Percentiles rank a stretch among this genome's conserved stretches.
Evolutionary conservation across 1,140 invertebrate species (phyloP).

Genomic region (Oedothorax gibbosus): DNA sequence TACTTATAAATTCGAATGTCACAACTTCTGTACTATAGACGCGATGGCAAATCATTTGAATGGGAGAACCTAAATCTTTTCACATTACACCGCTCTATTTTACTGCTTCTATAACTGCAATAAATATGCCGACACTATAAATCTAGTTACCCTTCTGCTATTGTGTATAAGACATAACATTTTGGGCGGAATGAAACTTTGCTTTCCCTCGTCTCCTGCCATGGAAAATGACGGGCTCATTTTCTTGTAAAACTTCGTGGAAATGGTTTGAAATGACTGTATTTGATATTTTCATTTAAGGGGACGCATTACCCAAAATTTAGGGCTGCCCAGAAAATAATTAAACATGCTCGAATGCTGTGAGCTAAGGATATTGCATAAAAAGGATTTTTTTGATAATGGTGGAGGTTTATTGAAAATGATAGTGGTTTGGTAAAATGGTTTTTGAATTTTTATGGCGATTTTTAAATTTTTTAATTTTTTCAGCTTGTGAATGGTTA

Average conservation of each 20-base stretch:
- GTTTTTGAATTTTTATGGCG: too few species aligned
- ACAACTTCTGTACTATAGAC: conserved; percentile 2
- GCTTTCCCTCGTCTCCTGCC: conserved; percentile 20
- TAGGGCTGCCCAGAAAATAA: too few species aligned
- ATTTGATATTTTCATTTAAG: too few species aligned
- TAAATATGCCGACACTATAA: conserved; percentile 60
- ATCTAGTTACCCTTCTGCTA: conserved; percentile 45
- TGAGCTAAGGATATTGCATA: too few species aligned
- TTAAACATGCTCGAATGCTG: too few species aligned
- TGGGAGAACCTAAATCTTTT: conserved; percentile 53
- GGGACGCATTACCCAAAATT: too few species aligned
- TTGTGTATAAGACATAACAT: conserved; percentile 45
- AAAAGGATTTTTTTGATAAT: too few species aligned
- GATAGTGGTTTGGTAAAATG: too few species aligned
- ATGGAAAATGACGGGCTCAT: conserved; percentile 54
- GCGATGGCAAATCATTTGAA: conserved; percentile 41
- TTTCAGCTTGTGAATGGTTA: too few species aligned
- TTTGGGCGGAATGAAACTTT: conserved; percentile 43
- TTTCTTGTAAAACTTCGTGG: conserved; percentile 27
- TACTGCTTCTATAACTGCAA: conserved; percentile 58
- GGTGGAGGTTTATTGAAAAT: too few species aligned
- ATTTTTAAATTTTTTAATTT: too few species aligned
- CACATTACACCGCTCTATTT: conserved; percentile 53
- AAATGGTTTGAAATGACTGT: too few species aligned
- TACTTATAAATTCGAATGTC: conserved; percentile 58